These are phyloP conservation scores for Chaetodon auriga DNA, from an alignment of 2,113 vertebrate genomes.

Conservation along the genomic window DNA sequence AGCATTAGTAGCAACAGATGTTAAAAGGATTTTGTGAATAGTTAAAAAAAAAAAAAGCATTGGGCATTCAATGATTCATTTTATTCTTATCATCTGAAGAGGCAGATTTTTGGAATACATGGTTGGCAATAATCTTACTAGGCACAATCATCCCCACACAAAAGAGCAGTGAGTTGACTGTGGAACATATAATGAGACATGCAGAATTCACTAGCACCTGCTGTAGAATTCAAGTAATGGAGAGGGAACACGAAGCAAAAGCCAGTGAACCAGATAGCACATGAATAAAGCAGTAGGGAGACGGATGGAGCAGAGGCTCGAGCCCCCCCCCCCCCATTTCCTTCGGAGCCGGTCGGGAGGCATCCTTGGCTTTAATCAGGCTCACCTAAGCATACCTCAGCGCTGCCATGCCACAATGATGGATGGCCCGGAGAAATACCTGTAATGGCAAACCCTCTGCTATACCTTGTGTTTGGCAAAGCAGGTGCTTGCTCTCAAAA, in stretches of 20 bases:
- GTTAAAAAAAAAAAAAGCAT: neutral
- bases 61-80: conserved; percentile 1
- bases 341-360: conserved; percentile 64
- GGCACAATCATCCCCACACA: conserved; percentile 50
- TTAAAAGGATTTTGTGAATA: conserved; percentile 3
- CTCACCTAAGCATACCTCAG: conserved; percentile 77
- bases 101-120: conserved; percentile 34
- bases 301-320: conserved; percentile 66
- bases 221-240: conserved; percentile 72
- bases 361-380: conserved; percentile 80
- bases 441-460: conserved; percentile 55
- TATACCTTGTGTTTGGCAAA: conserved; percentile 47
- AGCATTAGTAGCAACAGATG: neutral
- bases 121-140: conserved; percentile 35
- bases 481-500: conserved; percentile 19
- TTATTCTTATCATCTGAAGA: conserved; percentile 29
- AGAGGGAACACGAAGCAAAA: conserved; percentile 67
- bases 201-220: conserved; percentile 69
- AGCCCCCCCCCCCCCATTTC: conserved; percentile 54
- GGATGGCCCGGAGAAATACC: conserved; percentile 74
- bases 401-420: conserved; percentile 68
- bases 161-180: conserved; percentile 43
- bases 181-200: conserved; percentile 62
- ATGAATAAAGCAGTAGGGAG: conserved; percentile 79
- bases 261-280: conserved; percentile 67